phyloP scores from a whole-genome alignment of 2,797 vertebrate species.

The Tiaroga cobitis region DNA sequence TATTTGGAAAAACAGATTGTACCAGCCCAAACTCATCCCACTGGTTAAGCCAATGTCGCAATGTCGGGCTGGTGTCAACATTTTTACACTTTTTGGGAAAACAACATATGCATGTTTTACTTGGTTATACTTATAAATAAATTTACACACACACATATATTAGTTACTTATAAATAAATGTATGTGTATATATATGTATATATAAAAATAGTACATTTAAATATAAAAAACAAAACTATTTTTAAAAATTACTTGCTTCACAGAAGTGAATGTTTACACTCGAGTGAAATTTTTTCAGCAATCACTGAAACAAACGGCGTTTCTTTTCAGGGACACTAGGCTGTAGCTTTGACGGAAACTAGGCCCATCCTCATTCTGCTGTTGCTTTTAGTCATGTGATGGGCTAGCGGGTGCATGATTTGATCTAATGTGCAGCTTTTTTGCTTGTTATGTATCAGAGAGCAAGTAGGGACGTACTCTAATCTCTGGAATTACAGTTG shows the following conservation, averaged over 20 bases:
- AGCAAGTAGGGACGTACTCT: slow-evolving; percentile 18
- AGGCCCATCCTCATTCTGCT: neutral
- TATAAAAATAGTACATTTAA: neutral
- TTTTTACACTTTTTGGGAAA: neutral
- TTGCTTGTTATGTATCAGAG: slow-evolving; percentile 26
- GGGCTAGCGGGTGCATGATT: neutral
- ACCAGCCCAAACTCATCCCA: neutral
- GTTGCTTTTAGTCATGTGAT: slow-evolving; percentile 16
- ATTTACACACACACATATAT: no score
- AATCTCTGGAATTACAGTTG: slow-evolving; percentile 41
- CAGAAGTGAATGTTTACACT: neutral
- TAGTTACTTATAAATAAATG: neutral
- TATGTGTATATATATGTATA: neutral
- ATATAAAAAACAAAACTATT: neutral
- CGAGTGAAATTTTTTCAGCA: neutral
- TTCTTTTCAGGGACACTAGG: neutral
- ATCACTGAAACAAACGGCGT: neutral
- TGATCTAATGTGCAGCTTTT: slow-evolving; percentile 34
- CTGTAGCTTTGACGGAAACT: neutral
- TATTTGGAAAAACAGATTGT: neutral
- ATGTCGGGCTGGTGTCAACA: neutral
- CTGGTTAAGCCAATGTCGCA: neutral
- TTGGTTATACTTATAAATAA: neutral
- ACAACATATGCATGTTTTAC: neutral
- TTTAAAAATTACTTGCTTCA: neutral